Evolutionary conservation across 30 jellyfish, hydroid and myxozoan species (phyloP), one percentile per base, ranked within the genome.

Genomic region (Aurelia aurita): DNA sequence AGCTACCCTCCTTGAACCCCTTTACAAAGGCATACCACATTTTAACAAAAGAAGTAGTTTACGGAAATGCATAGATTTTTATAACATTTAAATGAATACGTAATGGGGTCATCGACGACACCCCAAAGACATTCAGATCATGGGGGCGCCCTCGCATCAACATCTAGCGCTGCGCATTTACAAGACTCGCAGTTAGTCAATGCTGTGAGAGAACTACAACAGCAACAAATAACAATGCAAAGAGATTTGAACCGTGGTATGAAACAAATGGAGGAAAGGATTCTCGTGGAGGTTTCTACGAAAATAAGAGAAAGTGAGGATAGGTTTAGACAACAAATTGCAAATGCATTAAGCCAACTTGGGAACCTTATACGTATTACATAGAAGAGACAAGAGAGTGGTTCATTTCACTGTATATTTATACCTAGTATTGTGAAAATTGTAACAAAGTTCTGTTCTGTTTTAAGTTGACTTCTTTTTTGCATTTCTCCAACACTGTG

Each of bases 141-240:
- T 16, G 51, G 26, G 19, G 88, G 79, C 39, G 65, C 77, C 11
- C 70, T 58, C 15, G 71, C 46, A 25, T 7, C 49, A 12, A 39
- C 74, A 26, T 9, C 39, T 11, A 62, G 31, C n/a, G 85, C 69
- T 5, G 72, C 20, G 23, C 43, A 62, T 54, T 68, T 5, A n/a
- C 63, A 23, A 8, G 80, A 83, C 27, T 58, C 93, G 26, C 80
- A 75, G 46, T 63, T 83, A 35, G 81, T 70, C 6, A 68, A 83
- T 39, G 93, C 93, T 0, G 93, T 83, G 27, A 49, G 93, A 21
- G 93, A 83, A 64, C 75, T 83, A 59, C 93, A 83, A 59, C 86
- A 83, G 70, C 93, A 83, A 71, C 93, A 83, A 26, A 83, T 83
- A 15, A 71, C 93, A 53, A 83, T 83, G 93, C 93, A 83, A 63